These are phyloP conservation scores for Drosophila crucigera DNA, from an alignment of 2,888 invertebrate species.

Conservation along the genomic window DNA sequence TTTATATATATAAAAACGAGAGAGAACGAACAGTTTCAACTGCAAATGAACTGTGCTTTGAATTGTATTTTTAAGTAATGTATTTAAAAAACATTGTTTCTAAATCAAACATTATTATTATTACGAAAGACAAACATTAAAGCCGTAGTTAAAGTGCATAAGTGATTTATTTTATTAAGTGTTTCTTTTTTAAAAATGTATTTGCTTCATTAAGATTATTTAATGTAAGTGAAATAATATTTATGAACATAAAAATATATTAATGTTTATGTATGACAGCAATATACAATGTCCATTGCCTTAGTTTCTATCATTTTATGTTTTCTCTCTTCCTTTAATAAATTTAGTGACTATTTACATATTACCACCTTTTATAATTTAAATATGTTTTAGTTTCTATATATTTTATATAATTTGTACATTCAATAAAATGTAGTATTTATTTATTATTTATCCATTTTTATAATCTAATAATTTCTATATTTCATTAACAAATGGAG, in stretches of 20 bases:
- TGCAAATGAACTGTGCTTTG: not conserved
- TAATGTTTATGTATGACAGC: not conserved
- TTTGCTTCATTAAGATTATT: not conserved
- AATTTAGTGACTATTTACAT: not conserved
- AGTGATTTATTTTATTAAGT: not conserved
- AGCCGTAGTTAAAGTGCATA: not conserved
- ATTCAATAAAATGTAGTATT: not conserved
- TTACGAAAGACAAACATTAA: not conserved
- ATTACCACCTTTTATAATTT: fast-evolving
- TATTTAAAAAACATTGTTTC: not conserved
- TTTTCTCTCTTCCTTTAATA: not conserved
- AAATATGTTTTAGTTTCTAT: not conserved
- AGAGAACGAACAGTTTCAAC: not conserved
- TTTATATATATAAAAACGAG: not conserved
- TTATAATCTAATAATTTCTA: not conserved
- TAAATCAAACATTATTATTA: not conserved
- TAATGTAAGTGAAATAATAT: not conserved
- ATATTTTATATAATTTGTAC: not conserved
- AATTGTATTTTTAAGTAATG: not conserved
- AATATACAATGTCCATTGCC: not conserved
- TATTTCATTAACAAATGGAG: too few relatives aligned
- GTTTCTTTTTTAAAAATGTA: not conserved
- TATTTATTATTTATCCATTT: not conserved
- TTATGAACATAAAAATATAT: not conserved
- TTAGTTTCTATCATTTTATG: not conserved